These are phyloP conservation scores for Pionites leucogaster DNA, from an alignment of 2,113 vertebrate genomes.

Conservation along the genomic window DNA sequence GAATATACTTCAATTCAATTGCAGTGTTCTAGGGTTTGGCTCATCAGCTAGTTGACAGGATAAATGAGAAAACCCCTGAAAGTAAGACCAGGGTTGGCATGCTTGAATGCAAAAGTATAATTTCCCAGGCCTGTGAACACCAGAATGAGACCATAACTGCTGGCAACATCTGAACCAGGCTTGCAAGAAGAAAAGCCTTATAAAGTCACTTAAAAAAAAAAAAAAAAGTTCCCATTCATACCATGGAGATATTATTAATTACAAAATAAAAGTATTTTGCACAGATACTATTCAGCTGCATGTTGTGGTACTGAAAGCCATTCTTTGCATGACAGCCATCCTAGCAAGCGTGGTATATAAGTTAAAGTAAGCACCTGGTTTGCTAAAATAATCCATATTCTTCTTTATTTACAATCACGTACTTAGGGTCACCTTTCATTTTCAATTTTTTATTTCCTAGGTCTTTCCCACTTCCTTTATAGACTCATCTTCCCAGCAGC, in stretches of 20 bases:
- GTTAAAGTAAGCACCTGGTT: background rate
- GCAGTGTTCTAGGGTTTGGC: background rate
- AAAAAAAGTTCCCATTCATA: background rate
- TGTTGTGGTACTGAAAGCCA: conserved; percentile 4
- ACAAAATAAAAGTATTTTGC: background rate
- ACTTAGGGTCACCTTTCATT: background rate
- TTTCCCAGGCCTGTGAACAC: background rate
- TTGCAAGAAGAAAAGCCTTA: background rate
- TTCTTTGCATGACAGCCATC: conserved; percentile 3
- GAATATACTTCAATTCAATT: background rate
- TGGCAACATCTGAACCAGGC: background rate
- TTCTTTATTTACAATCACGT: background rate
- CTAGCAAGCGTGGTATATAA: background rate
- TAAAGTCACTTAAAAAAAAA: background rate
- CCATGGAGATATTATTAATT: background rate
- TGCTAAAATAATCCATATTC: background rate
- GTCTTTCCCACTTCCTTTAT: background rate
- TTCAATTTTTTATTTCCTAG: background rate
- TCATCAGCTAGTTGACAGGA: background rate
- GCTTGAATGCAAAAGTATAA: background rate
- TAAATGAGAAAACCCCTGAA: background rate
- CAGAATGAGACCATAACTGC: background rate
- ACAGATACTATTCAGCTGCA: background rate
- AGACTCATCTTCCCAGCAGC: background rate
- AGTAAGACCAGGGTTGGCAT: background rate